These are phyloP conservation scores for Crypturellus tataupa DNA, from an alignment of 2,797 vertebrate species.

Conservation along the genomic window DNA sequence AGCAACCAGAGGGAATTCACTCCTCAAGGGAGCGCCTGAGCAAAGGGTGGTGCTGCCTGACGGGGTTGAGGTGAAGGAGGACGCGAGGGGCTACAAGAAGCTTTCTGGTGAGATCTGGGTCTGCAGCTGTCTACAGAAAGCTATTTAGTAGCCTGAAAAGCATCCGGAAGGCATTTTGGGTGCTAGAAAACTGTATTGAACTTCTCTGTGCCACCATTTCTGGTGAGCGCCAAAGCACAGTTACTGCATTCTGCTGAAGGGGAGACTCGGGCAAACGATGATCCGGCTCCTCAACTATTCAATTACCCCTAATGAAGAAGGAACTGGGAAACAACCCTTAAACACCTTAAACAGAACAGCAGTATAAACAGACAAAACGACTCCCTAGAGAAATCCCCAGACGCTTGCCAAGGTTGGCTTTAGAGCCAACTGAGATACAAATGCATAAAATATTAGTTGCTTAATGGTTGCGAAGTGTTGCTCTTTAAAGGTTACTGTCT, in stretches of 20 bases:
- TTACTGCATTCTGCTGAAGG: not conserved
- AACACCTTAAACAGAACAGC: constrained; percentile 64
- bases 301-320: constrained; percentile 64
- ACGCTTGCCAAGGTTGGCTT: constrained; percentile 62
- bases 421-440: constrained; percentile 67
- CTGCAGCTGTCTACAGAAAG: constrained; percentile 33
- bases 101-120: constrained; percentile 17
- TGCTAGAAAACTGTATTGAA: constrained; percentile 47
- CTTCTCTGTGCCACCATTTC: constrained; percentile 4
- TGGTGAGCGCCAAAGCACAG: constrained; percentile 26
- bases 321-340: constrained; percentile 63
- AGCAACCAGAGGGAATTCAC: not conserved
- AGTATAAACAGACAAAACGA: constrained; percentile 57
- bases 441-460: constrained; percentile 68
- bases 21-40: not conserved
- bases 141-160: constrained; percentile 45
- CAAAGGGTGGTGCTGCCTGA: not conserved
- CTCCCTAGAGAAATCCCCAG: constrained; percentile 66
- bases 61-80: not conserved
- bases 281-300: constrained; percentile 48
- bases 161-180: constrained; percentile 40
- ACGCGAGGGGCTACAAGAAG: not conserved
- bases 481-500: constrained; percentile 71
- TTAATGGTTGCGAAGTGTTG: constrained; percentile 64
- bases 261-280: constrained; percentile 50